Evolutionary conservation across 2,797 vertebrate genomes (phyloP), one percentile per base, ranked within the genome.

Genomic region (Protosalanx chinensis): DNA sequence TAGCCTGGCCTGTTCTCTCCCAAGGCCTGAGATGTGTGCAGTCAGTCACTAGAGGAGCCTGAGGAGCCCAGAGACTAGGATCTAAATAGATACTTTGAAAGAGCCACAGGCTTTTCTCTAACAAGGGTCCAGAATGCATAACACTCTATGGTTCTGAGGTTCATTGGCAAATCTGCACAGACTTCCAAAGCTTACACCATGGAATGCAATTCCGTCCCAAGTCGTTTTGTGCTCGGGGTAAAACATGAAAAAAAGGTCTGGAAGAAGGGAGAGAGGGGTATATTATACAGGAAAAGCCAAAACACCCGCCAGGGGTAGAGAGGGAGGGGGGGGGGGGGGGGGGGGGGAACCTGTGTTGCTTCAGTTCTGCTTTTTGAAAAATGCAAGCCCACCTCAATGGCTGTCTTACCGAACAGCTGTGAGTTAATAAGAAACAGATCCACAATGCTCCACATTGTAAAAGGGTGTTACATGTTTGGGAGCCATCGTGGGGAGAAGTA

Each of bases 401-500:
- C 61, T 33, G 27, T 49, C 23, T 49, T 12, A 27, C 37, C 16
- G 20, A 27, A 65, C 64, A 64, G n/a, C 63, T 51, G 65, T n/a
- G 12, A 23, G 13, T 37, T 70, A 46, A 71, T 57, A 51, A 67
- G 18, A 69, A 57, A 57, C 70, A 66, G 72, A 37, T 64, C 13
- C 32, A 32, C 49, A 72, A 30, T 68, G 61, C 29, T 13, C 35
- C 8, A 62, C 46, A 23, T 20, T 8, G 16, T 67, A 56, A 23
- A 20, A 12, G 33, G 32, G 49, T 3, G 32, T 10, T n/a, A 58
- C 6, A 30, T 63, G 27, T 68, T 68, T 58, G 33, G 33, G 32
- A 32, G 18, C 4, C 2, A 57, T 10, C 23, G 57, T 16, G 16
- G 30, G 64, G 65, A 56, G 27, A 64, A 74, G 30, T 68, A 3